A percentile compares a stretch with the other conserved stretches of the same genome.
Conservation (phyloP, 1,140 invertebrate genomes). For the Ceratoteleas bidentatus region DNA sequence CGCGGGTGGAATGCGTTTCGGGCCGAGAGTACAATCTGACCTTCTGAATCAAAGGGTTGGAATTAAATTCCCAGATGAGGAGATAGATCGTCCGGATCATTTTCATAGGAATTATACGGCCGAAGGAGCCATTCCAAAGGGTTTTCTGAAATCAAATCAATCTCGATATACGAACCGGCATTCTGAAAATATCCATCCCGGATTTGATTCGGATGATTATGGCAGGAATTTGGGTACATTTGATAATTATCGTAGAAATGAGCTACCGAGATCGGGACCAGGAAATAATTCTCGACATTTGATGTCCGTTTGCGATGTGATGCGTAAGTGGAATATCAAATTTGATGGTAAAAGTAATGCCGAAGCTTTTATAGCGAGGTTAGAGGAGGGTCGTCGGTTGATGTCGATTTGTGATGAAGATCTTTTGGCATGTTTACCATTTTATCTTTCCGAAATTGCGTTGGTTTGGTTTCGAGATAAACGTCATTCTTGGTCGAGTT, state of each 20-base stretch:
- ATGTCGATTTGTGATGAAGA: conserved; percentile 24
- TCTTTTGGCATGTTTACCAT: conserved; percentile 35
- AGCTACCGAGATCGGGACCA: not conserved
- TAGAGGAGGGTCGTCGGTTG: conserved; percentile 20
- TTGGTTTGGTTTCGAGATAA: conserved; percentile 32
- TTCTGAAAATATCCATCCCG: too few relatives aligned
- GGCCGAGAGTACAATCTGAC: too few relatives aligned
- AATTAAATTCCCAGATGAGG: too few relatives aligned
- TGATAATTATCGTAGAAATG: not conserved
- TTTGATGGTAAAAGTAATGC: conserved; percentile 31
- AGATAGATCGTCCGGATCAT: too few relatives aligned
- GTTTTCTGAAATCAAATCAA: too few relatives aligned
- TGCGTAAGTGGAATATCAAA: conserved; percentile 10
- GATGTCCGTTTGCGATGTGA: conserved; percentile 6
- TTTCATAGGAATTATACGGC: too few relatives aligned
- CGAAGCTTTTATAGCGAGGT: conserved; percentile 17
- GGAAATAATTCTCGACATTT: not conserved
- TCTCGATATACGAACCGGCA: too few relatives aligned
- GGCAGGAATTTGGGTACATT: not conserved
- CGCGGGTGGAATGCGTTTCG: too few relatives aligned
- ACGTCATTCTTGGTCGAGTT: not conserved
- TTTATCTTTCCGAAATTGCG: conserved; percentile 26
- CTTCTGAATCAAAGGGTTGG: too few relatives aligned
- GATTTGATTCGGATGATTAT: too few relatives aligned
- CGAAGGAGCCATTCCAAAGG: too few relatives aligned